Base-by-base conservation (phyloP, 1,140 invertebrate genomes). In the Drosophila sp. region DNA sequence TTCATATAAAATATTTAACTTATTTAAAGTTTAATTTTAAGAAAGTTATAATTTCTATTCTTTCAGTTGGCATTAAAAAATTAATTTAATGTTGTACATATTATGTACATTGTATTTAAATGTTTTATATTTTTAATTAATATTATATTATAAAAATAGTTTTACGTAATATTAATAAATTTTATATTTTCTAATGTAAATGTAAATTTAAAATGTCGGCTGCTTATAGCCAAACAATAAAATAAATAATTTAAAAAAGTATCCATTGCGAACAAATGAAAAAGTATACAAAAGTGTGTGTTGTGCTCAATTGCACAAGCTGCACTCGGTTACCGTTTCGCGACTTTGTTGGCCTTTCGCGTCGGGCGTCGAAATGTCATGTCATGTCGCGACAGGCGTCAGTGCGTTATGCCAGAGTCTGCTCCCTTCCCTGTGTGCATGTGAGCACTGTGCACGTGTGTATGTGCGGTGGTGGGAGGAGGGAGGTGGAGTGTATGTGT, bases 381-480 rank as follows among this genome's bases (percentile, higher is more conserved):
- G 84, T 89, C 82, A 76, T 79, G 76, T 77, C 64, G 79, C 48
- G 82, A 87, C 83, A 82, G 79, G 72, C 79, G 69, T 79, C 84
- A 64, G 53, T 67, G 45, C 58, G 70, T 86, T 80, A 78, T 80
- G 66, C 45, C 36, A 50, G 34, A 34, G 14, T 32, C 48, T 18
- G 36, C 11, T 29, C 34, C 29, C 40, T 54, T 29, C 34, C 29
- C 40, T 54, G 25, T 53, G 13, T 29, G 13, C 46, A 13, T 45
- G 11, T 45, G 32, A 21, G 21, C 21, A 21, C 21, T 21, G 21
- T 21, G 1, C 4, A 21, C 38, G 50, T 48, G 56, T 53, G 41
- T 34, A 29, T 41, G 48, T 59, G 63, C 43, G 27, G n/a, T n/a
- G n/a, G n/a, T n/a, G n/a, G n/a, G n/a, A n/a, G n/a, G n/a, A n/a